Evolutionary conservation across 2,797 vertebrate species (phyloP), one percentile per base, ranked within the genome.

Genomic region (Salmo trutta): DNA sequence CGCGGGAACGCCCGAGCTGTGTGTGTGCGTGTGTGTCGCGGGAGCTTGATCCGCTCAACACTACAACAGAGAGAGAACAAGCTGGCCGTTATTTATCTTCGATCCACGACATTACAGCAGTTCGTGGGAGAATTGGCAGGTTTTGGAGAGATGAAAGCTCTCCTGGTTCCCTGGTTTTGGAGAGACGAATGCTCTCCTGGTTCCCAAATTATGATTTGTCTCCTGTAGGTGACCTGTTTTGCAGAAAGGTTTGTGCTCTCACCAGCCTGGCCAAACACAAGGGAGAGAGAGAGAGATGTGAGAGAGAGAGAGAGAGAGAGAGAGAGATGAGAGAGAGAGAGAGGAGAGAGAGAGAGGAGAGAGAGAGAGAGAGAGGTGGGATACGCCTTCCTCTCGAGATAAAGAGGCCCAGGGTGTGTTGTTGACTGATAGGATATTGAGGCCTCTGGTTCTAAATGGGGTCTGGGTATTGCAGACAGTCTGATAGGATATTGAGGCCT

Each of bases 231-330:
- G 59, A 62, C 59, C 21, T 21, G 59, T 24, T 62, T 12, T 59
- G 56, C 56, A 59, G 19, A 59, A 19, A 21, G 56, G 19, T n/a
- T 59, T 21, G 56, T 19, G 19, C 56, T 21, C 56, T 21, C 56
- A 59, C 1, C 56, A n/a, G 19, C 56, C 56, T 21, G 54, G 54
- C 54, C 54, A 19, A 19, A 56, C 17, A 56, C 16, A 78, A 74
- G 75, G 82, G 75, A 4, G 56, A 7, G 4, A 5, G 54, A 56
- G 17, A 56, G 54, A 16, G 3, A 56, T 17, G 5, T 0, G 5
- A 36, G 36, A 41, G 80, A 77, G 82, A 81, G 81, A 81, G 86
- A 85, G 87, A 81, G 84, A 77, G 77, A 81, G 77, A 77, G 75
- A 21, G 73, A 71, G 75, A 21, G 73, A 54, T 64, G 79, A 66